Conservation (phyloP, 2,888 invertebrate genomes). For the Hydropsyche betteni region DNA sequence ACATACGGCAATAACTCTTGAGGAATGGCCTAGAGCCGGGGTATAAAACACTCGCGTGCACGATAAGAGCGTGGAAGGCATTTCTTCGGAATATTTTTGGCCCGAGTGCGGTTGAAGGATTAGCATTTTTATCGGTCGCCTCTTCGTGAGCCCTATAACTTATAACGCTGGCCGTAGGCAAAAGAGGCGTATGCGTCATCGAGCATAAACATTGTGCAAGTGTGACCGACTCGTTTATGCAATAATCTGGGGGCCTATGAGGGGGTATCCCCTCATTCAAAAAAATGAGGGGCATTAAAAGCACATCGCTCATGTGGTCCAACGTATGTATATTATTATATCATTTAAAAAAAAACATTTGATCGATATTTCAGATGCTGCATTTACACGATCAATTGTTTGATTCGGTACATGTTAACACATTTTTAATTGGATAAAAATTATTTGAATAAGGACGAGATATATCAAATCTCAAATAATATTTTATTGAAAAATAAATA, state of each 20-base stretch:
- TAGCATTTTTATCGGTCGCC: not conserved
- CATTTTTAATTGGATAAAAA: too few species aligned
- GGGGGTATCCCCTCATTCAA: slow-evolving; percentile 17
- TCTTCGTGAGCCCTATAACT: too few species aligned
- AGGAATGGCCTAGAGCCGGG: slow-evolving; percentile 31
- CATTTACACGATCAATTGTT: too few species aligned
- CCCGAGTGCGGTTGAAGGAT: slow-evolving; percentile 17
- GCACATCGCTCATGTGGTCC: slow-evolving; percentile 34
- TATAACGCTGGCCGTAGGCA: too few species aligned
- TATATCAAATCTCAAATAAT: too few species aligned
- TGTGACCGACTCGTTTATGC: slow-evolving; percentile 32
- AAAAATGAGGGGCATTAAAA: slow-evolving; percentile 39
- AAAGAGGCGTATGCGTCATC: slow-evolving; percentile 34
- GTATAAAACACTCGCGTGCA: slow-evolving; percentile 33
- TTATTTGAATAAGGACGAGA: too few species aligned
- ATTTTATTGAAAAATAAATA: too few species aligned
- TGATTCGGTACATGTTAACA: too few species aligned
- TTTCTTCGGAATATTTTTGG: slow-evolving; percentile 20
- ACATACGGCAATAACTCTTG: slow-evolving; percentile 32
- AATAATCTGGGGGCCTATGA: slow-evolving; percentile 1
- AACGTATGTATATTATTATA: slow-evolving; percentile 38
- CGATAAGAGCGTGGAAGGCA: slow-evolving; percentile 32
- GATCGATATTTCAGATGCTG: too few species aligned
- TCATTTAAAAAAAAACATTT: slow-evolving; percentile 40
- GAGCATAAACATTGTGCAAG: slow-evolving; percentile 31